Conservation (phyloP, 2,797 vertebrate genomes). For the Paratrypauchen microcephalus region DNA sequence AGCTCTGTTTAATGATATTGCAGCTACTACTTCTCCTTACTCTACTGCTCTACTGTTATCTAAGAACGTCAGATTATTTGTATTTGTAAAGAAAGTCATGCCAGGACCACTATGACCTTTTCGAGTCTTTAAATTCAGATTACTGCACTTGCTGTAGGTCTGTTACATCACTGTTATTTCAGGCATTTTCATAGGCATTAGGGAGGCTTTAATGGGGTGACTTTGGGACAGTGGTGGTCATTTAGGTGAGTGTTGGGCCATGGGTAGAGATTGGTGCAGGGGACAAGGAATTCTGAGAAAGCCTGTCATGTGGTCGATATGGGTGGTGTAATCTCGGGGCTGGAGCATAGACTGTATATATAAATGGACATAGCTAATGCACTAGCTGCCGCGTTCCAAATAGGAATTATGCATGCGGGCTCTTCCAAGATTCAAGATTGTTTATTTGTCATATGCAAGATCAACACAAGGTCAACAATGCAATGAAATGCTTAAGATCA, state of each 20-base stretch:
- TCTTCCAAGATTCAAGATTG: too few species aligned
- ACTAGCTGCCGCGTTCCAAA: too few species aligned
- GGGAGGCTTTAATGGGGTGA: constrained; percentile 16
- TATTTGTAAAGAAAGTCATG: background rate
- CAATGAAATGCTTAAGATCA: too few species aligned
- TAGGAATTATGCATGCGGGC: too few species aligned
- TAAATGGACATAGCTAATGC: too few species aligned
- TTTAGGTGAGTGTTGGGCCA: constrained; percentile 45
- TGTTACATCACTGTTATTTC: constrained; percentile 3
- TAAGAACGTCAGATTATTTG: background rate
- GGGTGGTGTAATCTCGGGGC: constrained; percentile 48
- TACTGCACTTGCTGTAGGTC: constrained; percentile 1
- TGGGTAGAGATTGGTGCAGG: constrained; percentile 74
- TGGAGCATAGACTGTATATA: constrained; percentile 21
- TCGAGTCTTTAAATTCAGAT: background rate
- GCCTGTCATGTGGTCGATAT: constrained; percentile 57
- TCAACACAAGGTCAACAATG: too few species aligned
- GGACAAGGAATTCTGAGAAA: constrained; percentile 79
- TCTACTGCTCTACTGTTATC: too few species aligned
- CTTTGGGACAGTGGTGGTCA: constrained; percentile 20
- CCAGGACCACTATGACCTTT: background rate
- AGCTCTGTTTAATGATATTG: too few species aligned
- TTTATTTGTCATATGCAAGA: too few species aligned
- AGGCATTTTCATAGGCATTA: constrained; percentile 21
- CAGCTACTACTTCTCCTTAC: too few species aligned